These are phyloP conservation scores for Pipistrellus pipistrellus DNA, from an alignment of 2,797 vertebrate genomes.

Conservation along the genomic window DNA sequence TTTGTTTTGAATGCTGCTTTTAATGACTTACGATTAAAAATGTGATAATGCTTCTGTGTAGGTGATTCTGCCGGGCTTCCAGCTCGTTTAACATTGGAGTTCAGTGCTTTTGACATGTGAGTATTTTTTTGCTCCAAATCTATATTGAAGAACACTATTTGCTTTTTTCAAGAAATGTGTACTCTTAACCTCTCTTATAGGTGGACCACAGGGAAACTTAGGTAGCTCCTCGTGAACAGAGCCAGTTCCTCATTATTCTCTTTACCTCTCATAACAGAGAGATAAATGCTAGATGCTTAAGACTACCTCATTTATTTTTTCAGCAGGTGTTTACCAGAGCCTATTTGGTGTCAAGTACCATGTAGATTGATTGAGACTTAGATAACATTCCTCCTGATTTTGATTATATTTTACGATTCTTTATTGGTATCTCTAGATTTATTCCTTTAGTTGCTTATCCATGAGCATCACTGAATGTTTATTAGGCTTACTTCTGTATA, in stretches of 20 bases:
- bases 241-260: not conserved
- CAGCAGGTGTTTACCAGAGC: not conserved
- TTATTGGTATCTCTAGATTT: slow-evolving; percentile 23
- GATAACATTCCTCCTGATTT: not conserved
- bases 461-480: not conserved
- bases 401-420: slow-evolving; percentile 41
- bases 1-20: slow-evolving; percentile 20
- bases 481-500: slow-evolving; percentile 4
- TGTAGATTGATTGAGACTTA: not conserved
- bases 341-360: not conserved
- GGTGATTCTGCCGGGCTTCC: slow-evolving; percentile 96
- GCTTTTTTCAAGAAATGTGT: not conserved
- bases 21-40: slow-evolving; percentile 41
- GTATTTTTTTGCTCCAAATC: slow-evolving; percentile 86
- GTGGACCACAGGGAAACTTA: not conserved
- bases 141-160: not conserved
- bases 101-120: slow-evolving; percentile 98
- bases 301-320: not conserved
- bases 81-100: slow-evolving; percentile 96
- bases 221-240: not conserved
- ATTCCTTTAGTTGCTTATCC: slow-evolving; percentile 9
- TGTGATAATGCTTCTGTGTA: slow-evolving; percentile 82
- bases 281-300: not conserved
- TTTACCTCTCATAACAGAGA: not conserved
- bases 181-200: not conserved